Evolutionary conservation across 2,797 vertebrate species (phyloP).

Genomic region (Leontocebus nigricollis): DNA sequence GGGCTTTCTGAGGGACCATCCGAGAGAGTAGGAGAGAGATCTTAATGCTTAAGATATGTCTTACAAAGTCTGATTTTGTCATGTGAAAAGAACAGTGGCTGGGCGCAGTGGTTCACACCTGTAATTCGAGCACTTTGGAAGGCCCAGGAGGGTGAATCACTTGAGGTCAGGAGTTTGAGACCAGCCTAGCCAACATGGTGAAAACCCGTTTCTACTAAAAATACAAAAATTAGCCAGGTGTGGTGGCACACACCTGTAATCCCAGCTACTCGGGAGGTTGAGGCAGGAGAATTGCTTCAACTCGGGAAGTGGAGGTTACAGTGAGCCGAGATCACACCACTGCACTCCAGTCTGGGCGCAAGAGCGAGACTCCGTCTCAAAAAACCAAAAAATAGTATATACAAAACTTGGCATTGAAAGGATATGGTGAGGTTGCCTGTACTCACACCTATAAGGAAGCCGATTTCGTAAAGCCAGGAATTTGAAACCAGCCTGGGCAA

Average conservation of each 20-base stretch:
- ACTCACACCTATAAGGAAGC: background rate
- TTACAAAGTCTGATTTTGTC: background rate
- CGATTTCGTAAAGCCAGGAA: background rate
- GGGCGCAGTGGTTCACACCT: background rate
- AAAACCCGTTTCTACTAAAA: background rate
- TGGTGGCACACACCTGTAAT: background rate
- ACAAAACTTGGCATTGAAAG: background rate
- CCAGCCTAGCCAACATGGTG: background rate
- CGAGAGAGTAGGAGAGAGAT: background rate
- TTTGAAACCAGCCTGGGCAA: background rate
- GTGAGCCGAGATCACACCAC: background rate
- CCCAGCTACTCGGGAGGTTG: background rate
- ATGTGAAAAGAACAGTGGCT: background rate
- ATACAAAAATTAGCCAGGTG: background rate
- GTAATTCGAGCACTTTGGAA: background rate
- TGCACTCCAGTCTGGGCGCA: background rate
- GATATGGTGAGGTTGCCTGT: background rate
- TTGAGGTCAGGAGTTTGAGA: background rate
- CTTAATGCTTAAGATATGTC: background rate
- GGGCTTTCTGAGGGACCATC: background rate
- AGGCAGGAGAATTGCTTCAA: background rate
- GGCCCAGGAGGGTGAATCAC: background rate
- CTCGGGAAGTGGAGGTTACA: background rate
- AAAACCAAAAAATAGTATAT: background rate
- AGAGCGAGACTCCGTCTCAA: background rate